Conservation (phyloP, 2,888 invertebrate species). For the Tipula helvola region DNA sequence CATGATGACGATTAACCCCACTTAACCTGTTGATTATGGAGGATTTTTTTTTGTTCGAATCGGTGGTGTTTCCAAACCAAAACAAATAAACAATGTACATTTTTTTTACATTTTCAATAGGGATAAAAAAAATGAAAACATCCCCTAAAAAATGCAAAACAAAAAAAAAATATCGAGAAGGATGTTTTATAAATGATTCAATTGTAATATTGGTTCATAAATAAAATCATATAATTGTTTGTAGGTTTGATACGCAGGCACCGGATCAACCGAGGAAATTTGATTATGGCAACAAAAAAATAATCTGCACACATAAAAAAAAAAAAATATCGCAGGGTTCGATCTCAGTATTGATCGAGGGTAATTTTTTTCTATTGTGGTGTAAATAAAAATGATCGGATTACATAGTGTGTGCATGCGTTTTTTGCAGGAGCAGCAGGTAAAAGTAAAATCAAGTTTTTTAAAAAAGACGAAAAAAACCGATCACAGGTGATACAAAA, state of each 20-base stretch:
- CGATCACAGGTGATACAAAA: slow-evolving; percentile 6
- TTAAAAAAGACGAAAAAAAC: not conserved
- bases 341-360: not conserved
- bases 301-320: not conserved
- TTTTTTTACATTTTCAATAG: not conserved
- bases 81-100: not conserved
- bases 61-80: not conserved
- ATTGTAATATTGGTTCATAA: not conserved
- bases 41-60: not conserved
- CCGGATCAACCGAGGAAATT: not conserved
- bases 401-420: not conserved
- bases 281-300: not conserved
- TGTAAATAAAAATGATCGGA: not conserved
- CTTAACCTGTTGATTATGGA: slow-evolving; percentile 8
- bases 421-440: not conserved
- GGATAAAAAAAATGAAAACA: not conserved
- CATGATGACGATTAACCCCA: slow-evolving; percentile 8
- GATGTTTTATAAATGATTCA: not conserved
- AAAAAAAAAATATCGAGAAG: not conserved
- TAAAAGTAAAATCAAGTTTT: slow-evolving; percentile 5
- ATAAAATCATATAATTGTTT: not conserved
- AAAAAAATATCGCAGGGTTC: not conserved
- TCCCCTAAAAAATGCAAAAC: not conserved
- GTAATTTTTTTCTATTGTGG: not conserved
- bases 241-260: not conserved